Evolutionary conservation across 2,797 vertebrate genomes (phyloP).

Genomic region (Podarcis siculus): DNA sequence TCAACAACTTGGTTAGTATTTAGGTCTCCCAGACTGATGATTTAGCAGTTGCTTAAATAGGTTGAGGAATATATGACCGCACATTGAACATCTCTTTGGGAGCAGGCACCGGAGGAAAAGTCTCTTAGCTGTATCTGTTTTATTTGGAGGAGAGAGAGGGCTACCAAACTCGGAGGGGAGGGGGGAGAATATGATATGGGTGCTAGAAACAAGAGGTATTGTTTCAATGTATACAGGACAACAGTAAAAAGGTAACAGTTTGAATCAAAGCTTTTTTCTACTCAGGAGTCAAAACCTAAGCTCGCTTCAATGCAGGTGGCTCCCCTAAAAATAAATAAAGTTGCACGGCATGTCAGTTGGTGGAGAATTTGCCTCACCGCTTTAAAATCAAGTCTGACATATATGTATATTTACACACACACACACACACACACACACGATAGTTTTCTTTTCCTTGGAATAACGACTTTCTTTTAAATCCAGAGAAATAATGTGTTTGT

Average conservation of each 20-base stretch:
- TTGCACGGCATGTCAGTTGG: background rate
- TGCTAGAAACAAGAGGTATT: constrained; percentile 69
- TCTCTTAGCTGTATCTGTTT: constrained; percentile 58
- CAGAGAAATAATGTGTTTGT: constrained; percentile 14
- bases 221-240: constrained; percentile 37
- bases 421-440: too few species aligned
- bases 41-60: constrained; percentile 84
- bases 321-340: constrained; percentile 4
- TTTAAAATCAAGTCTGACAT: background rate
- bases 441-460: constrained; percentile 3
- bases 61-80: constrained; percentile 71
- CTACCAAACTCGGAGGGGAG: constrained; percentile 54
- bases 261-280: constrained; percentile 1
- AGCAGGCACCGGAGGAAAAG: constrained; percentile 61
- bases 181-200: constrained; percentile 70
- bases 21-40: constrained; percentile 85
- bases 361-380: background rate
- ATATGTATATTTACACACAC: background rate
- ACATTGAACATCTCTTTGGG: constrained; percentile 51
- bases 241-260: background rate
- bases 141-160: constrained; percentile 76
- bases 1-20: constrained; percentile 80
- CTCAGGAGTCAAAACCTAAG: constrained; percentile 4
- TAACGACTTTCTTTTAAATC: constrained; percentile 10
- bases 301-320: background rate